Percentiles rank a stretch among this genome's conserved stretches.
Evolutionary conservation across 2,888 invertebrate species (phyloP).

Genomic region (Xanthia icteritia): DNA sequence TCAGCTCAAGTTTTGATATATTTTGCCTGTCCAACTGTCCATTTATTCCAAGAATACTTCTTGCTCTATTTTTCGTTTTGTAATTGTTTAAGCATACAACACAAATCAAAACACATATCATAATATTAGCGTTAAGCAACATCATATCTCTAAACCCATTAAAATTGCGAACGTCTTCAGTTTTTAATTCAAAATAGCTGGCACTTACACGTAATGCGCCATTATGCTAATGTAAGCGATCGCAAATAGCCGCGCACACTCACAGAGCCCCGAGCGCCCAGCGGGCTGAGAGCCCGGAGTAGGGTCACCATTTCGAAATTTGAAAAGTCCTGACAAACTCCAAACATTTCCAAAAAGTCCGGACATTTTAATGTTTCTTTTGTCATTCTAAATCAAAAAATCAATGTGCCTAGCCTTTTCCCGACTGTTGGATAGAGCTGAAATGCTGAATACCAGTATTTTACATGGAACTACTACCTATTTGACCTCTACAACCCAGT

Average conservation of each 20-base stretch:
- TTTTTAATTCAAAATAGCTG: conserved; percentile 45
- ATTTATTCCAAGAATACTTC: not conserved
- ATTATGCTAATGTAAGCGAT: conserved; percentile 70
- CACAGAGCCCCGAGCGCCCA: conserved; percentile 13
- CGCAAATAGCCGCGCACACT: conserved; percentile 53
- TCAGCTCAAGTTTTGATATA: conserved; percentile 8
- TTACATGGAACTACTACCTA: not conserved
- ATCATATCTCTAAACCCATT: conserved; percentile 12
- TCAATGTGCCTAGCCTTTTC: not conserved
- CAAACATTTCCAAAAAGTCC: not conserved
- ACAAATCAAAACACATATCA: conserved; percentile 15
- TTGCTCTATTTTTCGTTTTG: not conserved
- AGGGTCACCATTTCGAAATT: conserved; percentile 10
- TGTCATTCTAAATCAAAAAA: not conserved
- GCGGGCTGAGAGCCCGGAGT: conserved; percentile 17
- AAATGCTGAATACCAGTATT: not conserved
- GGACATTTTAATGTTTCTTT: not conserved
- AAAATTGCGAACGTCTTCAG: conserved; percentile 44
- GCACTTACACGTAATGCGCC: conserved; percentile 59
- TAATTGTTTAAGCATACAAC: not conserved
- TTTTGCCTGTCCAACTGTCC: not conserved
- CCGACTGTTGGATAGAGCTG: not conserved
- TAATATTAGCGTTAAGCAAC: conserved; percentile 22
- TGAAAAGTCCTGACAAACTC: not conserved
- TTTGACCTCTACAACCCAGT: too few species aligned